These are phyloP conservation scores for Bombus superbus DNA, from an alignment of 1,140 invertebrate genomes.

Conservation along the genomic window DNA sequence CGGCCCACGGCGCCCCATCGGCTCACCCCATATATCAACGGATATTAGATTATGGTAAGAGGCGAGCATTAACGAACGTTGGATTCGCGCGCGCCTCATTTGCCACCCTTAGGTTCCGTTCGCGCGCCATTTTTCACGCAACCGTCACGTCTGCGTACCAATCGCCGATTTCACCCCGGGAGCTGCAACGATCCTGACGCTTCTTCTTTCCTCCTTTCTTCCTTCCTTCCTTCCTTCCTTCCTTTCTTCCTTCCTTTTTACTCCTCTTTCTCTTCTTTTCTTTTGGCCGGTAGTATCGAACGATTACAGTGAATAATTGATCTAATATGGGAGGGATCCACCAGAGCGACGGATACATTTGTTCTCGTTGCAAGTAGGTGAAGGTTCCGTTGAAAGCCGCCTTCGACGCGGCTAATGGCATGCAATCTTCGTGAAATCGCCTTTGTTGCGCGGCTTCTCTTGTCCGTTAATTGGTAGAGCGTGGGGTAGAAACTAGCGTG, in stretches of 20 bases:
- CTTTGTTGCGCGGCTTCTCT: neutral
- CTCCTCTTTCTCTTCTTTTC: neutral
- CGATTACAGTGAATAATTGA: conserved; percentile 41
- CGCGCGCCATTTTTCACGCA: conserved; percentile 67
- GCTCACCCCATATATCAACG: conserved; percentile 77
- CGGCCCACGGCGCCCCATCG: conserved; percentile 75
- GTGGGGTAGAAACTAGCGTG: neutral
- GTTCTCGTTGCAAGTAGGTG: conserved; percentile 36
- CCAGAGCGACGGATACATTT: conserved; percentile 13
- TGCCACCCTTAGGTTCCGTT: conserved; percentile 50
- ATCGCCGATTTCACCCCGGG: conserved; percentile 63
- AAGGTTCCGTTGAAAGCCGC: conserved; percentile 32
- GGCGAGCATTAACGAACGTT: conserved; percentile 68
- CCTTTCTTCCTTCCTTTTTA: neutral
- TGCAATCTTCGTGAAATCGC: neutral
- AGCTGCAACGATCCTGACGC: conserved; percentile 38
- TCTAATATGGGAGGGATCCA: conserved; percentile 24
- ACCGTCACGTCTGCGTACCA: conserved; percentile 49
- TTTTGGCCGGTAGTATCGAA: conserved; percentile 12
- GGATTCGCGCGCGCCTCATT: conserved; percentile 61
- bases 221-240: neutral
- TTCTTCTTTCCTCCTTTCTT: neutral
- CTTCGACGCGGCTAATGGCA: neutral
- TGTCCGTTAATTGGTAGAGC: neutral
- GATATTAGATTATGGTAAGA: conserved; percentile 79